Percentiles rank a stretch among this genome's conserved stretches.
These are phyloP conservation scores for Drymodes brunneopygia DNA, from an alignment of 2,113 vertebrate species.

Conservation along the genomic window DNA sequence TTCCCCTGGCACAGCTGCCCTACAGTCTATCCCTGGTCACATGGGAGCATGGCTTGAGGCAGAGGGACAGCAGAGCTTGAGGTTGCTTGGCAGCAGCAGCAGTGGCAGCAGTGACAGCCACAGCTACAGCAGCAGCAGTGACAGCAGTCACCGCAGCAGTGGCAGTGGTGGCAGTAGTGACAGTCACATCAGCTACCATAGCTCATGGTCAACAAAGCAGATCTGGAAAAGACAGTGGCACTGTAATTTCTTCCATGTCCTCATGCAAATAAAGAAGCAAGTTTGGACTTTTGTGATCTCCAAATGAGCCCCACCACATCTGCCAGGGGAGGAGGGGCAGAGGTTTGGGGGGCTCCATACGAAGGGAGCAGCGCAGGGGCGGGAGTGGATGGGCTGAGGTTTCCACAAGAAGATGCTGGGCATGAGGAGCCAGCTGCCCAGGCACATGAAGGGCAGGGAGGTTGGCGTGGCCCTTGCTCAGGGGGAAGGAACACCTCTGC, in stretches of 20 bases:
- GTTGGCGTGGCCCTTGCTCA: neutral
- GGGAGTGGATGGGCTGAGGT: neutral
- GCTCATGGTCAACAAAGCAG: neutral
- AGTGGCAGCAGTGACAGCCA: neutral
- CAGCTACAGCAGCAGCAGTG: neutral
- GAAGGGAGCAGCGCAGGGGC: neutral
- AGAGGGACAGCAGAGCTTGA: neutral
- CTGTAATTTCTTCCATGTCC: neutral
- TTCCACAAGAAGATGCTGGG: neutral
- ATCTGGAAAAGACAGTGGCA: neutral
- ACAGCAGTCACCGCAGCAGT: neutral
- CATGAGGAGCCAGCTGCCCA: neutral
- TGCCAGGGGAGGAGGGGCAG: neutral
- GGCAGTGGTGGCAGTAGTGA: neutral
- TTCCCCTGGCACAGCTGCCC: neutral
- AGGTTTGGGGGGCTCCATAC: fast-evolving
- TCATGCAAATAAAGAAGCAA: neutral
- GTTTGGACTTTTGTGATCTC: neutral
- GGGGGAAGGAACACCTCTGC: neutral
- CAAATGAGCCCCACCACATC: neutral
- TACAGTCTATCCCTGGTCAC: neutral
- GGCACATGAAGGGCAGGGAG: neutral
- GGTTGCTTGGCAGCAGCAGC: neutral
- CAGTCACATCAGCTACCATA: neutral
- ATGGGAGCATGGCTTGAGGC: neutral